Base-by-base conservation (phyloP, 2,888 invertebrate species). In the Arctia plantaginis region DNA sequence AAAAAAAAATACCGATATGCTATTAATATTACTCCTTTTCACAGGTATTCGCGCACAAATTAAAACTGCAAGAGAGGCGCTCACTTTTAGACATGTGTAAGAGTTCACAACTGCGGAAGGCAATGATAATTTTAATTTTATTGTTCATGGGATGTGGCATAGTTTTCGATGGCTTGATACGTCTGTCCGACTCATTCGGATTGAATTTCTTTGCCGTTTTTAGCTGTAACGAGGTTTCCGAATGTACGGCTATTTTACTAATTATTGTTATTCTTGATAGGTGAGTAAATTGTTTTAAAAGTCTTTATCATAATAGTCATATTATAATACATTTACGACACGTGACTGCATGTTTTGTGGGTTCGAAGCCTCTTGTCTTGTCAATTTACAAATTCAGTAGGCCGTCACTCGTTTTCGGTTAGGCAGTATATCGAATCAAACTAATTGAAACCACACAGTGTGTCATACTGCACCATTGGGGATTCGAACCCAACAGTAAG, bases 131-230 rank as follows among this genome's bases (percentile, higher is more conserved):
- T 12, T 47, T 76, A 70, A 84, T 91, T 35, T n/a, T 91, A 0
- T 82, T 89, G 3, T 88, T 88, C 72, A 90, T 90, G 86, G 80
- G 90, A 0, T 84, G 87, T 69, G 89, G 88, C 0, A 76, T 93
- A 64, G 82, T 88, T 6, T 89, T 93, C 71, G 93, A 93, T 77
- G 89, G 89, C 23, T 83, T 93, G 62, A 85, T 92, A 15, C 83
- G 93, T 18, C 80, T 93, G 73, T 93, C 93, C 0, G 93, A 92
- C 85, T 90, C 86, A 66, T 87, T 93, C 47, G 93, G 93, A 0
- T 77, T 89, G 74, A 88, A 90, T 80, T 91, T 93, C 84, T 93
- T 93, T 81, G 44, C 91, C 4, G 92, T 92, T 0, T 92, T 91
- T 81, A 88, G 91, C 0, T 78, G 92, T 20, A 89, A 92, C 0